phyloP scores from a whole-genome alignment of 1,140 invertebrate genomes.

The Drosophila subobscura region DNA sequence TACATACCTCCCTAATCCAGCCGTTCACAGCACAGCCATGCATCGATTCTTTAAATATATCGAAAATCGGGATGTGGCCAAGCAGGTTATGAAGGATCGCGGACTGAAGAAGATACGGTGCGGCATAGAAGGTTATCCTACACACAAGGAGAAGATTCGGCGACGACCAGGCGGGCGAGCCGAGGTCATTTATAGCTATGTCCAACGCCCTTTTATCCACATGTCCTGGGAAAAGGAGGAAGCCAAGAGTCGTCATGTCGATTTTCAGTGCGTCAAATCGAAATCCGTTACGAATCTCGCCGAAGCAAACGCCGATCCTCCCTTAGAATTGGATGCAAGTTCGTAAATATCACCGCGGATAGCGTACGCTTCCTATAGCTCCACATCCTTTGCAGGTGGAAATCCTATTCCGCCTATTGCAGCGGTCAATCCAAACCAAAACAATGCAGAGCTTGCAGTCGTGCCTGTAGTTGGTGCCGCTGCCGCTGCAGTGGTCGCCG shows the following conservation, averaged over 20 bases:
- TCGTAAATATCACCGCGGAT: conserved; percentile 14
- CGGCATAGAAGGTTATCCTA: conserved; percentile 99
- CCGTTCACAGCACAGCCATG: conserved; percentile 95
- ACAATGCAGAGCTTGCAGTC: conserved; percentile 47
- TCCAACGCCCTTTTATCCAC: conserved; percentile 99
- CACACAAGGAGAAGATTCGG: conserved; percentile 98
- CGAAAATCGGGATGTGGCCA: conserved; percentile 99
- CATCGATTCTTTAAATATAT: conserved; percentile 99
- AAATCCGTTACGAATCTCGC: conserved; percentile 97
- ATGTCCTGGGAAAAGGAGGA: conserved; percentile 99
- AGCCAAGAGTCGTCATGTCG: conserved; percentile 98
- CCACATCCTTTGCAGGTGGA: conserved; percentile 77
- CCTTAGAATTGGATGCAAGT: conserved; percentile 87
- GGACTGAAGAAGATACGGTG: conserved; percentile 99
- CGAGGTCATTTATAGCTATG: conserved; percentile 99
- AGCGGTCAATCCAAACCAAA: conserved; percentile 62
- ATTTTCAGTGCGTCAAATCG: conserved; percentile 98
- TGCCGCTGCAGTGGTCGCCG: conserved; percentile 60
- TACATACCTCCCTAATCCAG: conserved; percentile 78
- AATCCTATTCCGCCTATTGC: conserved; percentile 84
- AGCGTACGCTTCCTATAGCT: not conserved
- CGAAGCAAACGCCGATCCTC: conserved; percentile 95
- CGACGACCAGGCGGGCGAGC: conserved; percentile 94
- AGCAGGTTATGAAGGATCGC: conserved; percentile 98
- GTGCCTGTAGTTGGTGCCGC: conserved; percentile 42